phyloP scores from a whole-genome alignment of 2,113 vertebrate species.

The Diglossa brunneiventris region DNA sequence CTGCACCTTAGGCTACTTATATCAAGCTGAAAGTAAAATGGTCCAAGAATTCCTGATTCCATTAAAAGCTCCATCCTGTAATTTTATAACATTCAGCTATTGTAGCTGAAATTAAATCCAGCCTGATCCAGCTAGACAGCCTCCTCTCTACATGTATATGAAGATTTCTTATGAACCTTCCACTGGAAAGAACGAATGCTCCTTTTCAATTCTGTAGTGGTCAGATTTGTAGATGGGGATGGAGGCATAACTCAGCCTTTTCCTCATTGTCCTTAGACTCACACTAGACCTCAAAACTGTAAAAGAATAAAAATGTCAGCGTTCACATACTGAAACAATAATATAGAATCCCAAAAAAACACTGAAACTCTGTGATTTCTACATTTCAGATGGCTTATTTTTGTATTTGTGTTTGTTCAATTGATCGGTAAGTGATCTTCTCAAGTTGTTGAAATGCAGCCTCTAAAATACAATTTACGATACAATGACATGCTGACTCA shows the following conservation, averaged over 20 bases:
- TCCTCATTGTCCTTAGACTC: background rate
- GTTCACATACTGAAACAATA: background rate
- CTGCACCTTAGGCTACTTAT: background rate
- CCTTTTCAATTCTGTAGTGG: background rate
- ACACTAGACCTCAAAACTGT: background rate
- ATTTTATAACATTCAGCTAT: background rate
- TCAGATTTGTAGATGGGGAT: background rate
- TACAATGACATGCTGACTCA: background rate
- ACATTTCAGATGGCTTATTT: background rate
- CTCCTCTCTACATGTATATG: background rate
- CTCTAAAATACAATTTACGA: background rate
- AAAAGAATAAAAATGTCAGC: background rate
- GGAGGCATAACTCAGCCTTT: accelerated
- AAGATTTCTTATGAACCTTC: background rate
- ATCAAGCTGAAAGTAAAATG: background rate
- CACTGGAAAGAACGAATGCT: background rate
- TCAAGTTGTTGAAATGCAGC: background rate
- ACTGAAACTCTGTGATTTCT: background rate
- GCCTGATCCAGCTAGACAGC: background rate
- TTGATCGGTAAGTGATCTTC: background rate
- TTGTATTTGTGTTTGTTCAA: background rate
- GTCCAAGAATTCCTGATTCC: background rate
- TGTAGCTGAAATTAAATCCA: background rate
- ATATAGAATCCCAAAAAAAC: background rate
- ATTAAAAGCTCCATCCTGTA: background rate